These are phyloP conservation scores for Psephotus haematonotus DNA, from an alignment of 2,113 vertebrate genomes.

Conservation along the genomic window DNA sequence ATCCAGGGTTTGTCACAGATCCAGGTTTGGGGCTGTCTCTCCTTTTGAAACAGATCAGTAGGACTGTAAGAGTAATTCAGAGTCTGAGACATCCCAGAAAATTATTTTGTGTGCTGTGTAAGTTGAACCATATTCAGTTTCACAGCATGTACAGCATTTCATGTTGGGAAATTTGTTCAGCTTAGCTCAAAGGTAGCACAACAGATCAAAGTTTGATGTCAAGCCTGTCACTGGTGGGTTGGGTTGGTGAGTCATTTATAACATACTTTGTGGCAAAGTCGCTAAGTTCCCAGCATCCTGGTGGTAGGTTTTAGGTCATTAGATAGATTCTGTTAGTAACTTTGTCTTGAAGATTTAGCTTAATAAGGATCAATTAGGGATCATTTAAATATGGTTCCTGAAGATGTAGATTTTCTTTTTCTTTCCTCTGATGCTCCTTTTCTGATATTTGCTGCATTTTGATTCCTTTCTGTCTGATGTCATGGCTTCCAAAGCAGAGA, in stretches of 20 bases:
- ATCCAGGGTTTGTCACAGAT: too few species aligned
- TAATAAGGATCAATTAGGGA: not conserved
- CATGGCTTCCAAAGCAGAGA: not conserved
- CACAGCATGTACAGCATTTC: not conserved
- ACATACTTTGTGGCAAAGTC: not conserved
- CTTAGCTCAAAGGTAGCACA: not conserved
- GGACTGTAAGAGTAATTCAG: too few species aligned
- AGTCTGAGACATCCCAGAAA: not conserved
- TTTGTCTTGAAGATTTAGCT: not conserved
- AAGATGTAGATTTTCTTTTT: not conserved
- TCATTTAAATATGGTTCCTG: not conserved
- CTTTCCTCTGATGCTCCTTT: not conserved
- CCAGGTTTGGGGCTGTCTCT: not conserved
- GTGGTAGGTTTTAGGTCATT: rapidly evolving
- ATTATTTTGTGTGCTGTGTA: not conserved
- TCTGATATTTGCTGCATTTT: not conserved
- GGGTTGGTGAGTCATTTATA: not conserved
- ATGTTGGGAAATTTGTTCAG: not conserved
- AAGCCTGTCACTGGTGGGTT: not conserved
- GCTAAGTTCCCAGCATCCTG: not conserved
- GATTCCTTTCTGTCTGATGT: rapidly evolving
- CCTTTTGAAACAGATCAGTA: not conserved
- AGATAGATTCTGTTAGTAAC: not conserved
- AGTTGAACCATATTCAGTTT: not conserved
- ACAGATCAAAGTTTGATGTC: not conserved